These are phyloP conservation scores for Pipistrellus nathusii DNA, from an alignment of 2,797 vertebrate species.

Conservation along the genomic window DNA sequence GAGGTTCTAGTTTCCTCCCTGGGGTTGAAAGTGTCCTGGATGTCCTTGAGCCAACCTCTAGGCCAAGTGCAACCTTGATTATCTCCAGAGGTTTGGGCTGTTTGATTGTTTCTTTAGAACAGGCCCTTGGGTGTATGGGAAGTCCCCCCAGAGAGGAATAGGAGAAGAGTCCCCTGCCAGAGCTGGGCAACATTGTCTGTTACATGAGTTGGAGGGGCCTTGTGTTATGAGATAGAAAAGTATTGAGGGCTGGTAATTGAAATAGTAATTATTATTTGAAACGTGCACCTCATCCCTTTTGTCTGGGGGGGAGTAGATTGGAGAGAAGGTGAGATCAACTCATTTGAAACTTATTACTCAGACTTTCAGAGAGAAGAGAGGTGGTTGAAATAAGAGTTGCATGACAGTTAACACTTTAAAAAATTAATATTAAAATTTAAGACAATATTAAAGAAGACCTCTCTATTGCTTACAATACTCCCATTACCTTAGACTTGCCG, in stretches of 20 bases:
- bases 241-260: not conserved
- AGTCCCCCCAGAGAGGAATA: not conserved
- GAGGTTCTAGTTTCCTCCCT: not conserved
- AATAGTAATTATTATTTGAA: not conserved
- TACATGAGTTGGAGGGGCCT: not conserved
- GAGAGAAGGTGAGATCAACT: not conserved
- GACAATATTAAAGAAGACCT: not conserved
- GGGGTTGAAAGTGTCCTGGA: not conserved
- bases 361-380: constrained; percentile 3
- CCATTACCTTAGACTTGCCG: not conserved
- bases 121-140: not conserved
- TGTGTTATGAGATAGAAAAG: not conserved
- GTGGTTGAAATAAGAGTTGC: not conserved
- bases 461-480: not conserved
- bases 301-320: not conserved
- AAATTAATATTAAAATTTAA: not conserved
- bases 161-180: not conserved
- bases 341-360: constrained; percentile 1
- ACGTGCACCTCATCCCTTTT: not conserved
- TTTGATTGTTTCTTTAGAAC: not conserved
- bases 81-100: not conserved
- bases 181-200: no score
- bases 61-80: not conserved
- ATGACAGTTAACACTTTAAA: not conserved
- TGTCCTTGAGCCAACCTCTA: not conserved